phyloP scores from a whole-genome alignment of 2,797 vertebrate genomes.

The Cossypha heuglini region DNA sequence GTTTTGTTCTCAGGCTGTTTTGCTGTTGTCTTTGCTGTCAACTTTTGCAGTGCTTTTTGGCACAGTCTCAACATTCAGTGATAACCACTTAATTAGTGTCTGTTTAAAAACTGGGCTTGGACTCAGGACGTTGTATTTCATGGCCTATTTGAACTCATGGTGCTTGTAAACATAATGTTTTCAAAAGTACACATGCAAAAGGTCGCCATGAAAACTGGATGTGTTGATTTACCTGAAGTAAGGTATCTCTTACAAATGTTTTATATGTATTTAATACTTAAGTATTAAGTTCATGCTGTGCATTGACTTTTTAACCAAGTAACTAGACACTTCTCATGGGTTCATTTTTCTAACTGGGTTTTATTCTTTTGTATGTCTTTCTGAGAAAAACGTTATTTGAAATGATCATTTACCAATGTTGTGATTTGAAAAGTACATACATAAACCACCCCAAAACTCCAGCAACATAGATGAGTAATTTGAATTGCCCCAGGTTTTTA shows the following conservation, averaged over 20 bases:
- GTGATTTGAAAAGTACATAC: not conserved
- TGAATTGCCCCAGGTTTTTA: constrained; percentile 56
- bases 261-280: not conserved
- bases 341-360: not conserved
- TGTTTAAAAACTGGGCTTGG: not conserved
- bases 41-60: constrained; percentile 11
- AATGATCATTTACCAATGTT: not conserved
- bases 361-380: not conserved
- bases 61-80: not conserved
- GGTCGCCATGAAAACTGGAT: not conserved
- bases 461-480: constrained; percentile 37
- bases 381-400: not conserved
- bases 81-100: constrained; percentile 31
- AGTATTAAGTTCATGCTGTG: not conserved
- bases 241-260: not conserved
- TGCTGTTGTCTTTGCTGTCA: constrained; percentile 16
- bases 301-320: not conserved
- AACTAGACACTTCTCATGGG: not conserved
- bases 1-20: constrained; percentile 33
- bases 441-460: not conserved
- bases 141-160: not conserved
- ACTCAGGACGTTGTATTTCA: not conserved
- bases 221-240: not conserved
- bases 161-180: not conserved
- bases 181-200: not conserved